Evolutionary conservation across 2,888 invertebrate genomes (phyloP).

Genomic region (Phaedon cochleariae): DNA sequence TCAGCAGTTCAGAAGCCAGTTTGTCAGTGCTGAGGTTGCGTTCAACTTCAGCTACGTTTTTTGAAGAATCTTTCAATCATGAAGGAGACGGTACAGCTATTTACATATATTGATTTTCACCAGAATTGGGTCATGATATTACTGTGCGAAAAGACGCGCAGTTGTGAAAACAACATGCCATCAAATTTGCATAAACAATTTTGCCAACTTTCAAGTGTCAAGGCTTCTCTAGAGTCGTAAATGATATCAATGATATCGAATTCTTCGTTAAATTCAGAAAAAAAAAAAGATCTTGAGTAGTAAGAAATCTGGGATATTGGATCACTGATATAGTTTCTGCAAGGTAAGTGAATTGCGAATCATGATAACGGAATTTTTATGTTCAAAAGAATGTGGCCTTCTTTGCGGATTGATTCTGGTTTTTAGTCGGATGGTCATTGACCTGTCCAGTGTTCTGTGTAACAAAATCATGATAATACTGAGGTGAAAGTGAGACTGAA

Average conservation of each 20-base stretch:
- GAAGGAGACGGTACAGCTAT: too few species aligned
- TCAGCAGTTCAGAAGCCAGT: too few species aligned
- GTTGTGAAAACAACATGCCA: conserved; percentile 16
- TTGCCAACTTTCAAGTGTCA: conserved; percentile 30
- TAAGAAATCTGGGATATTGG: neutral
- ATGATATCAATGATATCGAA: neutral
- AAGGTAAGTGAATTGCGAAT: neutral
- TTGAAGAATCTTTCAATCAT: too few species aligned
- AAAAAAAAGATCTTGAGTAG: neutral
- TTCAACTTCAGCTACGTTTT: too few species aligned
- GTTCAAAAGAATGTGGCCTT: conserved; percentile 3
- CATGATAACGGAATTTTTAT: conserved; percentile 15
- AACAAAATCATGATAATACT: neutral
- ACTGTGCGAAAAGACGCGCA: conserved; percentile 5
- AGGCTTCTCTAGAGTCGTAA: conserved; percentile 7
- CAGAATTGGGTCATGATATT: conserved; percentile 22
- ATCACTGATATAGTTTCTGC: neutral
- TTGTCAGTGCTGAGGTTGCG: too few species aligned
- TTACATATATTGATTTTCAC: neutral
- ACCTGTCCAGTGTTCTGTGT: neutral
- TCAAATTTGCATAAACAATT: conserved; percentile 27
- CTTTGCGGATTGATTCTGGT: conserved; percentile 8
- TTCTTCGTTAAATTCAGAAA: neutral
- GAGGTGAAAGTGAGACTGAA: neutral
- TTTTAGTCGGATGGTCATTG: conserved; percentile 14